Evolutionary conservation across 2,113 vertebrate species (phyloP).

Genomic region (Dissostichus mawsoni): DNA sequence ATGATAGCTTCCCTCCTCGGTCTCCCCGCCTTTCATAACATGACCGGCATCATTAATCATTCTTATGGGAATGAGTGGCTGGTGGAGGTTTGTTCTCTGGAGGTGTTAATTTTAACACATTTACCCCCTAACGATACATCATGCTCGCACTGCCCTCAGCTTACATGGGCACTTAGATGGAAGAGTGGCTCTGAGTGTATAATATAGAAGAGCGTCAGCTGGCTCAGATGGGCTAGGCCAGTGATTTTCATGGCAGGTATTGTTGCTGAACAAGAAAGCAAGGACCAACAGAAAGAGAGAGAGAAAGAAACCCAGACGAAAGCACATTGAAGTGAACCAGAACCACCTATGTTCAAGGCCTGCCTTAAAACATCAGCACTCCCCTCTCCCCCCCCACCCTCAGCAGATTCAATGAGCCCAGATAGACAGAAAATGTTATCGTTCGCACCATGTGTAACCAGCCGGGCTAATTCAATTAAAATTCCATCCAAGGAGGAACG

Average conservation of each 20-base stretch:
- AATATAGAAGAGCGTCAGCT: slow-evolving; percentile 37
- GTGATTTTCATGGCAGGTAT: slow-evolving; percentile 19
- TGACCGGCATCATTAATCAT: slow-evolving; percentile 73
- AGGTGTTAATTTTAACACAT: slow-evolving; percentile 61
- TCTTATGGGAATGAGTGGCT: slow-evolving; percentile 54
- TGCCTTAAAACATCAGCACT: slow-evolving; percentile 58
- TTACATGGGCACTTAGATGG: slow-evolving; percentile 64
- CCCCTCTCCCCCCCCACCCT: not conserved
- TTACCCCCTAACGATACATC: slow-evolving; percentile 68
- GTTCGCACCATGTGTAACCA: slow-evolving; percentile 81
- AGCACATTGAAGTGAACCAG: slow-evolving; percentile 36
- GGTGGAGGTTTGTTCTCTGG: slow-evolving; percentile 57
- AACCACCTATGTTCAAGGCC: slow-evolving; percentile 43
- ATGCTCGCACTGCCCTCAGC: slow-evolving; percentile 61
- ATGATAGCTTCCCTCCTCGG: slow-evolving; percentile 39
- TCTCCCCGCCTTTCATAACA: slow-evolving; percentile 53
- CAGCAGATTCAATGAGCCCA: slow-evolving; percentile 69
- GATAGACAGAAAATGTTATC: slow-evolving; percentile 83
- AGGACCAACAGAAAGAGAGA: not conserved
- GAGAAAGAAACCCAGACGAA: slow-evolving; percentile 12
- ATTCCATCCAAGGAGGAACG: slow-evolving; percentile 79
- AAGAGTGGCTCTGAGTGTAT: slow-evolving; percentile 56
- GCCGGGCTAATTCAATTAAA: slow-evolving; percentile 84
- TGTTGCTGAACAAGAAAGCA: slow-evolving; percentile 43
- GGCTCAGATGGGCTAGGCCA: slow-evolving; percentile 1